A percentile compares a stretch with the other conserved stretches of the same genome.
Evolutionary conservation across 92 coral and sea anemone species (phyloP).

Genomic region (Palythoa grandis): DNA sequence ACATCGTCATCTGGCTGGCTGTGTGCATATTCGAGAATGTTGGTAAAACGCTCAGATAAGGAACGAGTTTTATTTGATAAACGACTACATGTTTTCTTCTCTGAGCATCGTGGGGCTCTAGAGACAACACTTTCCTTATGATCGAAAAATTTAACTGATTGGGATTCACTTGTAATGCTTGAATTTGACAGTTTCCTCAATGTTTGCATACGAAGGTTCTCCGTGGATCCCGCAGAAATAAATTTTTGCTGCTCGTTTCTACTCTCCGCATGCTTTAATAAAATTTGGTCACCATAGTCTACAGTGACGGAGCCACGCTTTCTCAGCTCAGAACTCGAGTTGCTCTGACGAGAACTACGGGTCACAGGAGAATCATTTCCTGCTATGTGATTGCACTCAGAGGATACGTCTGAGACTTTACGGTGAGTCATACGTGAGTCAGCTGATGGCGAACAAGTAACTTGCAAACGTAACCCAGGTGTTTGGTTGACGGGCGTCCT

Average conservation of each 20-base stretch:
- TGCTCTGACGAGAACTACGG: not conserved
- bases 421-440: not conserved
- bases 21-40: slow-evolving; percentile 26
- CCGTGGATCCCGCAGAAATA: slow-evolving; percentile 10
- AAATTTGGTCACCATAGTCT: not conserved
- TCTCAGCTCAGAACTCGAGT: not conserved
- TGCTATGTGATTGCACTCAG: not conserved
- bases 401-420: not conserved
- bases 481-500: not conserved
- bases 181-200: slow-evolving; percentile 27
- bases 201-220: slow-evolving; percentile 31
- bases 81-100: not conserved
- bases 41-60: slow-evolving; percentile 40
- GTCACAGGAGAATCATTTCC: not conserved
- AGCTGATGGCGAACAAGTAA: not conserved
- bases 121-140: not conserved
- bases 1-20: slow-evolving; percentile 32
- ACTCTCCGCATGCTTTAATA: not conserved
- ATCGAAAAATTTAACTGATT: not conserved
- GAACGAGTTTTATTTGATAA: not conserved
- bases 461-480: slow-evolving; percentile 6
- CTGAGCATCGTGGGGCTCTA: not conserved
- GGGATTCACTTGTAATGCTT: not conserved
- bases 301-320: not conserved
- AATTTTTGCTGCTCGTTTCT: slow-evolving; percentile 20